A percentile compares a stretch with the other conserved stretches of the same genome.
Conservation (phyloP, 2,888 invertebrate genomes). For the Drosophila limbata region DNA sequence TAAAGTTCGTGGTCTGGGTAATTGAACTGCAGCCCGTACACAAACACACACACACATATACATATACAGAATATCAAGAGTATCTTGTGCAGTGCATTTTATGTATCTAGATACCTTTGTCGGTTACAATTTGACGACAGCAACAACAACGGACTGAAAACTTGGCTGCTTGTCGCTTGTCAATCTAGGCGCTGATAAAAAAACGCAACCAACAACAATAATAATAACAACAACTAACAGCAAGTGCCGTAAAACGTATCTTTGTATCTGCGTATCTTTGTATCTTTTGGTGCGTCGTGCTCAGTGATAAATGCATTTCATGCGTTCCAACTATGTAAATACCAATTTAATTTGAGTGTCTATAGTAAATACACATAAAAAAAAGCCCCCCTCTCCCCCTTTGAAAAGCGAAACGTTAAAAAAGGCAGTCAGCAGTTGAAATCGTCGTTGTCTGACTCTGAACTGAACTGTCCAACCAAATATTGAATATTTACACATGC, state of each 20-base stretch:
- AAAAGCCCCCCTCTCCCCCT: background rate
- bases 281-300: conserved; percentile 32
- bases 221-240: conserved; percentile 40
- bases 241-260: conserved; percentile 64
- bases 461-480: conserved; percentile 65
- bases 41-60: background rate
- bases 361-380: conserved; percentile 59
- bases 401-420: conserved; percentile 7
- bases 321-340: conserved; percentile 81
- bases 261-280: conserved; percentile 41
- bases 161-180: conserved; percentile 62
- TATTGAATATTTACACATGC: conserved; percentile 82
- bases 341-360: conserved; percentile 84
- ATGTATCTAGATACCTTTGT: conserved; percentile 81
- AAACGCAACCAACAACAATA: conserved; percentile 47
- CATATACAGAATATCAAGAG: conserved; percentile 4
- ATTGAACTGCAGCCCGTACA: conserved; percentile 55
- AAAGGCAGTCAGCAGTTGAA: conserved; percentile 35
- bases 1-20: conserved; percentile 45
- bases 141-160: conserved; percentile 16
- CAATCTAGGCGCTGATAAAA: conserved; percentile 78
- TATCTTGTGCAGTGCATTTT: conserved; percentile 47
- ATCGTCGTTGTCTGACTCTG: conserved; percentile 8
- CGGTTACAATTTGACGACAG: conserved; percentile 55
- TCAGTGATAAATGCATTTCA: conserved; percentile 77